Evolutionary conservation across 2,888 invertebrate genomes (phyloP).

Genomic region (Fabriciana adippe): DNA sequence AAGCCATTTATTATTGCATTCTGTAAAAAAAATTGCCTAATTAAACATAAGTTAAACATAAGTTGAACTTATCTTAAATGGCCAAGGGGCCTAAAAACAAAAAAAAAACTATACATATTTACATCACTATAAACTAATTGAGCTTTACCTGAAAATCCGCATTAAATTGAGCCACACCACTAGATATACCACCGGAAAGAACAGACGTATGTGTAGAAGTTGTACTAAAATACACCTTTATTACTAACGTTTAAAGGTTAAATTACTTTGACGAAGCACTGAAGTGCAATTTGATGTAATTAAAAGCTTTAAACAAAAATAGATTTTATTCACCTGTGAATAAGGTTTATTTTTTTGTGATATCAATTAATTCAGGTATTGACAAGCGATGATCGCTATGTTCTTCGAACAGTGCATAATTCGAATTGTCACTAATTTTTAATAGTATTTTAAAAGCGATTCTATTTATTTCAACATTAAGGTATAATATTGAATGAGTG

Average conservation of each 20-base stretch:
- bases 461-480: slow-evolving; percentile 43
- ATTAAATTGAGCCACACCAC: slow-evolving; percentile 21
- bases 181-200: slow-evolving; percentile 22
- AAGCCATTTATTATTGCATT: too few relatives aligned
- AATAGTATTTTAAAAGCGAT: slow-evolving; percentile 36
- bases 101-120: too few relatives aligned
- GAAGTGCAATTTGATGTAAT: slow-evolving; percentile 22
- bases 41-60: too few relatives aligned
- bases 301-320: slow-evolving; percentile 25
- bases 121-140: too few relatives aligned
- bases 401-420: slow-evolving; percentile 69
- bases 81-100: too few relatives aligned
- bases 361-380: slow-evolving; percentile 44
- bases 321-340: not conserved
- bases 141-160: slow-evolving; percentile 27
- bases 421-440: slow-evolving; percentile 66
- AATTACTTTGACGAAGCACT: not conserved
- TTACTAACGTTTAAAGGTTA: not conserved
- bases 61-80: too few relatives aligned
- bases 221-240: not conserved
- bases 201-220: not conserved
- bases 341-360: slow-evolving; percentile 48
- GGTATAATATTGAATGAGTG: slow-evolving; percentile 39
- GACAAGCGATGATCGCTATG: slow-evolving; percentile 63
- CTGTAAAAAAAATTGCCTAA: too few relatives aligned